A percentile compares a stretch with the other conserved stretches of the same genome.
phyloP scores from a whole-genome alignment of 1,140 invertebrate genomes.

The Neomicropteryx cornuta region DNA sequence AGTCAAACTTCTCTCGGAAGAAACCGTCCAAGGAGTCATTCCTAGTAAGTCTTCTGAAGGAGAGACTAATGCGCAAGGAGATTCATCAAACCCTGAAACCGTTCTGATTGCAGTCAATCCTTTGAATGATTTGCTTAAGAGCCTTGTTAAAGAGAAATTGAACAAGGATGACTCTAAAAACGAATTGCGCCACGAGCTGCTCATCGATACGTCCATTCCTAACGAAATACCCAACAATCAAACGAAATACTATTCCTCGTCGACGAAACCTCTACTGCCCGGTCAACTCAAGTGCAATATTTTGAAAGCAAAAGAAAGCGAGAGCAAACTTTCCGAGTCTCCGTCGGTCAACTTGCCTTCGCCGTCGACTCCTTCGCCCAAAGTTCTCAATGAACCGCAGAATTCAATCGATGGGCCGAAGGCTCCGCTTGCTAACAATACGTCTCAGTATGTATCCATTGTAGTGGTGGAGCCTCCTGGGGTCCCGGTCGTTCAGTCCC shows the following conservation, averaged over 20 bases:
- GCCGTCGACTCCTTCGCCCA: slow-evolving; percentile 31
- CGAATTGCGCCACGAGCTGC: slow-evolving; percentile 44
- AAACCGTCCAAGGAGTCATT: too few relatives aligned
- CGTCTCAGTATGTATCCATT: slow-evolving; percentile 43
- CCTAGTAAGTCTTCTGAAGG: too few relatives aligned
- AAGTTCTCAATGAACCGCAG: slow-evolving; percentile 30
- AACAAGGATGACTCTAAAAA: slow-evolving; percentile 45
- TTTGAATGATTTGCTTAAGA: slow-evolving; percentile 35
- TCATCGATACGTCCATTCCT: slow-evolving; percentile 37
- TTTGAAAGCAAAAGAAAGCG: slow-evolving; percentile 61
- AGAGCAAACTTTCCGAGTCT: slow-evolving; percentile 34
- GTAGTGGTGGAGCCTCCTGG: slow-evolving; percentile 42
- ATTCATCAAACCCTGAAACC: too few relatives aligned
- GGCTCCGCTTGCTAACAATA: slow-evolving; percentile 33
- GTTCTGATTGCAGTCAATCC: slow-evolving; percentile 41
- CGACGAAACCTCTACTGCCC: slow-evolving; percentile 61
- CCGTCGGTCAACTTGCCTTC: slow-evolving; percentile 29
- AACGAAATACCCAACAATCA: slow-evolving; percentile 57
- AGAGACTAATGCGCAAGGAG: too few relatives aligned
- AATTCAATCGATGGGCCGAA: slow-evolving; percentile 15
- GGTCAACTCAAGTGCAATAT: slow-evolving; percentile 93
- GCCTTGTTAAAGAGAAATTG: slow-evolving; percentile 40
- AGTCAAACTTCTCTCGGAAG: too few relatives aligned
- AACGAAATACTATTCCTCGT: slow-evolving; percentile 42
- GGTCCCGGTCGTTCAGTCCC: slow-evolving; percentile 23